Base-by-base conservation (phyloP, 2,797 vertebrate genomes). In the Saxicola maurus region DNA sequence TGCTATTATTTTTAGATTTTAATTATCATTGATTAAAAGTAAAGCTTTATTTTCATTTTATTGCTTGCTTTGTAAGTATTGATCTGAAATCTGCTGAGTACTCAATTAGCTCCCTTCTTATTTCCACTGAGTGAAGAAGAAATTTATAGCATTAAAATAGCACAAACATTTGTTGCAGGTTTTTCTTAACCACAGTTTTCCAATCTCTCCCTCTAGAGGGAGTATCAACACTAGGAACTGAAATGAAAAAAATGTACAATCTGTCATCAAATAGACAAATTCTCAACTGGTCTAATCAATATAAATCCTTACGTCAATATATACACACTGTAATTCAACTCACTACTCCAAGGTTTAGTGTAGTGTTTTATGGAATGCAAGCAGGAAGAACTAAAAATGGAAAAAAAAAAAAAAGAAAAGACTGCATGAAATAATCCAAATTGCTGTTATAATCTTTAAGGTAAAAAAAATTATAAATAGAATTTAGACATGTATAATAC, bases 161-260 rank as follows among this genome's bases (percentile, higher is more conserved):
- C 0, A 0, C 1, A 80, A 77, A 27, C 23, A 64, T 2, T 62
- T 28, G 9, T 31, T 60, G 37, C n/a, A 56, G 18, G 27, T 61
- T 31, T 64, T 79, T 45, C 27, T 35, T 40, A 33, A 31, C 10
- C 19, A 85, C 14, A 9, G 23, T 53, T 67, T 82, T 71, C 65
- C 84, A 82, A 40, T 25, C 7, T 71, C 49, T 82, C 53, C 92
- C 93, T 91, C 89, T 95, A 94, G 92, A 84, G 83, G 92, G 94
- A 92, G 92, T 37, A 86, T 46, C 67, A 79, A 53, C 42, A 95
- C 31, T 60, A 83, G 18, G 18, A 94, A 66, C 51, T 56, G 40
- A 90, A 84, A 64, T 52, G n/a, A 28, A 43, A 61, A 69, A 84
- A 59, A 74, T 56, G 49, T 35, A 66, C 25, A 13, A 13, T 30